These are phyloP conservation scores for Simalia tracyae DNA, from an alignment of 2,797 vertebrate genomes.

Conservation along the genomic window DNA sequence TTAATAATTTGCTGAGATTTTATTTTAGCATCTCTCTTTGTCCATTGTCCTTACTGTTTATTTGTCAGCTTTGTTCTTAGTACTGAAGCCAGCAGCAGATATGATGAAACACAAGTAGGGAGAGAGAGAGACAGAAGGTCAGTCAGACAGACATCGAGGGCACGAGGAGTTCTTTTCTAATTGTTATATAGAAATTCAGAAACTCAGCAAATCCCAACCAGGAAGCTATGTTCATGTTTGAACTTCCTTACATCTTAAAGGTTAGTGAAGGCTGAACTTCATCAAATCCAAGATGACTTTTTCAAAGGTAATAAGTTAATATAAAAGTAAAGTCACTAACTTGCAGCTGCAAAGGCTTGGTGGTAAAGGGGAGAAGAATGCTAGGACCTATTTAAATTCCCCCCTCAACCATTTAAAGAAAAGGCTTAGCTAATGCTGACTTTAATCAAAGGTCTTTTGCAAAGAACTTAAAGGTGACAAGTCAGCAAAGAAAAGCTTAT, in stretches of 20 bases:
- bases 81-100: neutral
- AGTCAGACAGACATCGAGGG: too few species aligned
- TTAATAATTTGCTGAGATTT: neutral
- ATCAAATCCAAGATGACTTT: neutral
- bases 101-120: neutral
- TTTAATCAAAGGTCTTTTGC: constrained; percentile 66
- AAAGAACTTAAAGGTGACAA: constrained; percentile 72
- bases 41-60: neutral
- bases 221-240: neutral
- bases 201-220: neutral
- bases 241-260: neutral
- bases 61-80: neutral
- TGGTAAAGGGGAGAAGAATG: too few species aligned
- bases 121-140: neutral
- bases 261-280: neutral
- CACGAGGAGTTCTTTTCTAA: neutral
- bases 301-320: constrained; percentile 8
- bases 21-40: neutral
- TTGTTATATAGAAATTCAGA: neutral
- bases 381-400: constrained; percentile 66
- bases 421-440: constrained; percentile 63
- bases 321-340: neutral
- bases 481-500: constrained; percentile 72
- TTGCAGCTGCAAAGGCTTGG: neutral
- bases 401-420: constrained; percentile 55